Evolutionary conservation across 2,888 invertebrate species (phyloP), one percentile per base, ranked within the genome.

Genomic region (Leucania comma): DNA sequence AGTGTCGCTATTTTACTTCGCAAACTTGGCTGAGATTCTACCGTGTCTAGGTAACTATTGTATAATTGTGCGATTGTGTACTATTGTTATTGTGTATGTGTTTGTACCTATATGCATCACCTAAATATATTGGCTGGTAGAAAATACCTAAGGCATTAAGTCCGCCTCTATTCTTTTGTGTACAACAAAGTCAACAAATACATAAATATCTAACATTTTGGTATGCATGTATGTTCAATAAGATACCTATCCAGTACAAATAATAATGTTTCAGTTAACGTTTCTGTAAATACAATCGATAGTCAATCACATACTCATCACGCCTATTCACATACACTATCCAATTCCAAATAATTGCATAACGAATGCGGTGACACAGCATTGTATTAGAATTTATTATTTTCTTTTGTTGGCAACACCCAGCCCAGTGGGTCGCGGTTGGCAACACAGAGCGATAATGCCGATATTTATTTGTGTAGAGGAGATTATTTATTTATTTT

Each of bases 341-440:
- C 85, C 83, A 88, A 90, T 89, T 91, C 85, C 86, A 89, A 91
- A 91, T 93, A 94, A 95, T 94, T 95, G 94, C 94, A 90, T 92
- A 93, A 93, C 95, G 91, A 94, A 94, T 93, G 92, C 92, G 92
- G 91, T 92, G 93, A 94, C 93, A 90, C 81, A 77, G 87, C 87
- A 91, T 92, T 93, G 90, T 91, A 89, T 87, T 90, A 89, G 86
- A 90, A 96, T 96, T 95, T 96, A 95, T 95, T 93, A 90, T 87
- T 85, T 88, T 89, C 91, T 90, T 91, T 95, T 95, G 94, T 94
- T 87, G 85, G 85, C 82, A 82, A 82, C 85, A 85, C 85, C 86
- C 84, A 89, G 87, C 88, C 90, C 88, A 91, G 85, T 86, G 86
- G 84, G 80, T 79, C 83, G 82, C 84, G 87, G 88, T 87, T 90